Percentiles rank a stretch among this genome's conserved stretches.
Conservation (phyloP, 2,888 invertebrate genomes). For the Xylocampa areola region DNA sequence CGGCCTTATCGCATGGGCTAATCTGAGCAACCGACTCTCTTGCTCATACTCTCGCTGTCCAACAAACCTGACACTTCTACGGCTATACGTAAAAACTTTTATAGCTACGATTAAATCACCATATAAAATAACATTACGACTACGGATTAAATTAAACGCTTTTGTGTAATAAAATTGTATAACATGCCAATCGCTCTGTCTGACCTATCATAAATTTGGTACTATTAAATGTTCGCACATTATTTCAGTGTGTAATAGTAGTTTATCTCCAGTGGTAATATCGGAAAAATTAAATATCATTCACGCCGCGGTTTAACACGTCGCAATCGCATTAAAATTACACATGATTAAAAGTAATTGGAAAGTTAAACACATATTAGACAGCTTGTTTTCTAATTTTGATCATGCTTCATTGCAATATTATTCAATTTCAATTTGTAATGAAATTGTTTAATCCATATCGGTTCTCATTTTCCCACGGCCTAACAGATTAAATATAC, state of each 20-base stretch:
- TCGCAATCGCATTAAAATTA: constrained; percentile 38
- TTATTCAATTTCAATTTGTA: constrained; percentile 38
- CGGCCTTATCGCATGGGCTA: constrained; percentile 53
- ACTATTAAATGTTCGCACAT: constrained; percentile 36
- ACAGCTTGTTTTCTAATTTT: constrained; percentile 35
- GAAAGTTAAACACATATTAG: constrained; percentile 41
- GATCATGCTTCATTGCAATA: constrained; percentile 25
- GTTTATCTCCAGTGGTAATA: no score
- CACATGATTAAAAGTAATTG: constrained; percentile 39
- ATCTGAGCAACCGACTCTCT: constrained; percentile 41
- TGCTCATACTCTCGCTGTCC: constrained; percentile 50
- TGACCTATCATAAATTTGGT: constrained; percentile 37
- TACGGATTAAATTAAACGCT: constrained; percentile 67
- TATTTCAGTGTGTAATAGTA: constrained; percentile 25
- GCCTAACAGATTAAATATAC: constrained; percentile 57
- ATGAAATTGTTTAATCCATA: constrained; percentile 25
- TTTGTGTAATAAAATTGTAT: constrained; percentile 67
- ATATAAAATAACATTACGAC: constrained; percentile 66
- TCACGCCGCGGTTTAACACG: constrained; percentile 25
- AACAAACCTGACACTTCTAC: constrained; percentile 41
- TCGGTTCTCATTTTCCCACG: constrained; percentile 61
- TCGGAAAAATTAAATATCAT: constrained; percentile 31
- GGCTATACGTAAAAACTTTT: constrained; percentile 51
- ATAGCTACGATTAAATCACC: constrained; percentile 66
- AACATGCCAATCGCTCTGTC: constrained; percentile 56